phyloP scores from a whole-genome alignment of 2,888 invertebrate species.

The Thyatira batis region DNA sequence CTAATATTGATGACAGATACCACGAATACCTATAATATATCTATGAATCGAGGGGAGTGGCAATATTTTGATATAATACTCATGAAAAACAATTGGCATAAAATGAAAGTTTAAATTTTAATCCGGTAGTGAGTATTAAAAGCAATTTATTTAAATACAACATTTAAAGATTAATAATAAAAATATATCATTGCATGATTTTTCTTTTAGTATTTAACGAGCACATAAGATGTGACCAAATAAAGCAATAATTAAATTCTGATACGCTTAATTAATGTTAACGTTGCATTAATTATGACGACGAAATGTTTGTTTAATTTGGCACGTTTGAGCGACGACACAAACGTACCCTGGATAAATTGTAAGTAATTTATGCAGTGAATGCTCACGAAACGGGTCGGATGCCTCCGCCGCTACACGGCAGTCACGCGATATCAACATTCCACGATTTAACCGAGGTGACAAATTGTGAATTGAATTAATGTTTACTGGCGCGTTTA shows the following conservation, averaged over 20 bases:
- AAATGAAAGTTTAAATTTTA: too few species aligned
- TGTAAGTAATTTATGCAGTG: conserved; percentile 68
- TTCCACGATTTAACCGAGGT: conserved; percentile 70
- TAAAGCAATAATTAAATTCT: conserved; percentile 15
- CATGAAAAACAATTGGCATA: too few species aligned
- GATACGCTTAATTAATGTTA: conserved; percentile 28
- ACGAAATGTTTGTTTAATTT: conserved; percentile 64
- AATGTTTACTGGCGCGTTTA: conserved; percentile 63
- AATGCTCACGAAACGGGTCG: conserved; percentile 63
- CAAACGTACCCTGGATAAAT: conserved; percentile 55
- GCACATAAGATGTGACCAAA: background rate
- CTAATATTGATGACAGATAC: background rate
- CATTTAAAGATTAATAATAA: background rate
- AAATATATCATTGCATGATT: background rate
- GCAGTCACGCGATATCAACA: conserved; percentile 74
- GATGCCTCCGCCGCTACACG: conserved; percentile 51
- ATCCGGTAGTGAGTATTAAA: too few species aligned
- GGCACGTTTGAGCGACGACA: conserved; percentile 52
- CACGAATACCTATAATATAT: background rate
- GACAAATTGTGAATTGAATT: conserved; percentile 78
- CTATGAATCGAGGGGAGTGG: too few species aligned
- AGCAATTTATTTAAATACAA: too few species aligned
- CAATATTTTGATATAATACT: too few species aligned
- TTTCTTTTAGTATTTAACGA: background rate
- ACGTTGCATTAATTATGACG: conserved; percentile 48